Percentiles rank a stretch among this genome's conserved stretches.
phyloP scores from a whole-genome alignment of 2,888 invertebrate species.

The Trypoxylon attenuatum region DNA sequence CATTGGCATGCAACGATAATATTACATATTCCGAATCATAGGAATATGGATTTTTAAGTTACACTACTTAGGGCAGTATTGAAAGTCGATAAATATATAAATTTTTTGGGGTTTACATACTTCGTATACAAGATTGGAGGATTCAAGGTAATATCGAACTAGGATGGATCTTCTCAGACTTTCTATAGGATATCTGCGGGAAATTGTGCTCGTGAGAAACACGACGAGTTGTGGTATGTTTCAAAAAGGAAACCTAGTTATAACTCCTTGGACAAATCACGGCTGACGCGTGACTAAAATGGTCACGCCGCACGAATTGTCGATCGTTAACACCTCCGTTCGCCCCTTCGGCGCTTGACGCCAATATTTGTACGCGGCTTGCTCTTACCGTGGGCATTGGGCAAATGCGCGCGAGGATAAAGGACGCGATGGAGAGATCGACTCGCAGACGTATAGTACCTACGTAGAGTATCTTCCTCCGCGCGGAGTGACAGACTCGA shows the following conservation, averaged over 20 bases:
- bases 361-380: slow-evolving; percentile 64
- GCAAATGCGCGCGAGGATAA: slow-evolving; percentile 2
- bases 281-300: slow-evolving; percentile 61
- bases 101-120: no score
- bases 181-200: no score
- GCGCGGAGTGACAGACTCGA: no score
- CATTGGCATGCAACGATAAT: no score
- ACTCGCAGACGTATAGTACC: neutral
- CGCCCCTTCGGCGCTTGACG: slow-evolving; percentile 59
- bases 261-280: slow-evolving; percentile 48
- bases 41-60: no score
- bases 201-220: slow-evolving; percentile 1
- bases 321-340: slow-evolving; percentile 70
- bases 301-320: slow-evolving; percentile 66
- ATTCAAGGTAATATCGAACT: no score
- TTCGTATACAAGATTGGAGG: no score
- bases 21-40: no score
- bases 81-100: no score
- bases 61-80: no score
- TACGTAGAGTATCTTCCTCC: neutral
- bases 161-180: no score
- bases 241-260: slow-evolving; percentile 34
- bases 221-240: slow-evolving; percentile 37
- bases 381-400: slow-evolving; percentile 46
- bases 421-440: slow-evolving; percentile 7